Percentiles rank a stretch among this genome's conserved stretches.
Conservation (phyloP, 2,113 vertebrate species). For the Acinonyx jubatus region DNA sequence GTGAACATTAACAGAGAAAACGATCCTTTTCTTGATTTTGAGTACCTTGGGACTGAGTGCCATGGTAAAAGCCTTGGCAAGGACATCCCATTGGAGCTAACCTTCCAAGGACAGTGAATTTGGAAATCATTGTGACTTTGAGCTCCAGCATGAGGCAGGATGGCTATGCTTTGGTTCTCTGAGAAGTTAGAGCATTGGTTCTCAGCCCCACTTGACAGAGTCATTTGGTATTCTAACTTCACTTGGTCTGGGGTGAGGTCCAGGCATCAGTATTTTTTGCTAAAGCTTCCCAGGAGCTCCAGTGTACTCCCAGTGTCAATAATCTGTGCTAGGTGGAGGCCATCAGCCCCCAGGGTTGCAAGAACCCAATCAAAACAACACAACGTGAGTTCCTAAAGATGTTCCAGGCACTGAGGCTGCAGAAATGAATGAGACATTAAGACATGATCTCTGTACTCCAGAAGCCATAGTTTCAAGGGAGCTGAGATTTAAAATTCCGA, state of each 20-base stretch:
- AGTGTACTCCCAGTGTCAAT: background rate
- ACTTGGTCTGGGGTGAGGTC: background rate
- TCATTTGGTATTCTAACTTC: background rate
- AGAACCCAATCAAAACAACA: background rate
- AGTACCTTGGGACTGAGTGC: background rate
- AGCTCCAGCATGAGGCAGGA: background rate
- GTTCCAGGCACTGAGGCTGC: background rate
- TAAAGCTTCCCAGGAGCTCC: background rate
- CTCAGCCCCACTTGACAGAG: background rate
- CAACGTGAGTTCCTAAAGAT: background rate
- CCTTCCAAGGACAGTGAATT: conserved; percentile 39
- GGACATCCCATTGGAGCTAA: background rate
- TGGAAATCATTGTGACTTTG: background rate
- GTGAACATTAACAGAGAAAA: conserved; percentile 46
- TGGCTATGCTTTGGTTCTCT: background rate
- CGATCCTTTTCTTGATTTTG: background rate
- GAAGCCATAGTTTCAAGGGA: background rate
- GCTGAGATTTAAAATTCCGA: background rate
- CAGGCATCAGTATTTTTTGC: background rate
- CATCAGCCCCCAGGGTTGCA: background rate
- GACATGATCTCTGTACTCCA: background rate
- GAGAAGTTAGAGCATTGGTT: background rate
- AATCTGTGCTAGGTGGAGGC: background rate
- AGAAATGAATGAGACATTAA: background rate
- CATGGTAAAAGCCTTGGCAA: background rate